Percentiles rank a stretch among this genome's conserved stretches.
These are phyloP conservation scores for Bambusicola thoracicus DNA, from an alignment of 2,113 vertebrate species.

Conservation along the genomic window DNA sequence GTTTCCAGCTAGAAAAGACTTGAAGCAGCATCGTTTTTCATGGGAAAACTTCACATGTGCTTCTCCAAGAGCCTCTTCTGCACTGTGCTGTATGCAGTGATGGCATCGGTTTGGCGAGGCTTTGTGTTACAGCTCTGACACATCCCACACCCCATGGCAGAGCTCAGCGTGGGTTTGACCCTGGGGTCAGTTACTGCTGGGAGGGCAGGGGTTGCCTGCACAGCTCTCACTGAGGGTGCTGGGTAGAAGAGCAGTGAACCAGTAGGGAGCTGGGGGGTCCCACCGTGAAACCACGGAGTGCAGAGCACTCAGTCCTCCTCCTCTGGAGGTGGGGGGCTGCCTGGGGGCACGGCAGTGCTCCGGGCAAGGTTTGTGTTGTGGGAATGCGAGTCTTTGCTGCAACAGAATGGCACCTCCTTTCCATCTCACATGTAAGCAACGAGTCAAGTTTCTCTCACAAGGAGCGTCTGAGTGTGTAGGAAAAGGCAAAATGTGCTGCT, in stretches of 20 bases:
- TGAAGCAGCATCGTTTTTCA: conserved; percentile 17
- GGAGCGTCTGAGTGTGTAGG: not conserved
- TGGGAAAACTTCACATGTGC: conserved; percentile 42
- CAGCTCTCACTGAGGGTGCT: not conserved
- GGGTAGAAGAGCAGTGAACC: rapidly evolving
- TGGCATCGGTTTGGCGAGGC: not conserved
- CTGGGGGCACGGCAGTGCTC: not conserved
- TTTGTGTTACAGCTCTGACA: not conserved
- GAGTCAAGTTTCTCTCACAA: not conserved
- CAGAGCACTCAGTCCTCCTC: not conserved
- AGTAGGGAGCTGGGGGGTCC: not conserved
- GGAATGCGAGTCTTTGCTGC: not conserved
- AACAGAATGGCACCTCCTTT: not conserved
- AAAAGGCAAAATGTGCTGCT: not conserved
- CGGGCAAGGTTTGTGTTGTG: not conserved
- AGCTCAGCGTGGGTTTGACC: not conserved
- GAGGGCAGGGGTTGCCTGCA: not conserved
- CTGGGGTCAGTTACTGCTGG: not conserved
- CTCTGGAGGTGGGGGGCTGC: not conserved
- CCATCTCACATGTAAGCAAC: not conserved
- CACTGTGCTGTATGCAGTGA: conserved; percentile 13
- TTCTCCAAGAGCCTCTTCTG: conserved; percentile 25
- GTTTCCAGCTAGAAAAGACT: conserved; percentile 46
- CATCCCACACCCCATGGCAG: not conserved
- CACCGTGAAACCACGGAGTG: not conserved